Base-by-base conservation (phyloP, 2,888 invertebrate genomes). In the Exocentrus adspersus region DNA sequence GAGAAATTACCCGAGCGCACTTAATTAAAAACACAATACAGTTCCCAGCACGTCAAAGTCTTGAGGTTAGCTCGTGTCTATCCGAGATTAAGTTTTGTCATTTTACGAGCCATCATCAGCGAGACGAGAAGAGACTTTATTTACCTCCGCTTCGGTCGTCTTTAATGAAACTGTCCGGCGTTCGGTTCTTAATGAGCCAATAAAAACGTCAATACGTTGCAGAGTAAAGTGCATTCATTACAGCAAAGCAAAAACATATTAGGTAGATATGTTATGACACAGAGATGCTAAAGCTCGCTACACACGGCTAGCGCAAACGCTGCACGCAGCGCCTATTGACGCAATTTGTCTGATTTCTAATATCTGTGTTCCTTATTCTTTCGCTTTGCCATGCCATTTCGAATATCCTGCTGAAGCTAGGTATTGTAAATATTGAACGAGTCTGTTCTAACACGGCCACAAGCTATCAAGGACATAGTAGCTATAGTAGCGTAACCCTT, bases 101-200 rank as follows among this genome's bases (percentile, higher is more conserved):
- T 62, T 62, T 62, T 56, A 62, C 50, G 61, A 62, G 42, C 56
- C 10, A n/a, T 41, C 48, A 19, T n/a, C n/a, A n/a, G n/a, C n/a
- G n/a, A n/a, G n/a, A 46, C 16, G 45, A 30, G 56, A 45, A 57
- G 12, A 46, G 20, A 57, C 46, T 45, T 46, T 30, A 57, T 14
- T 46, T 46, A 46, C 10, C 56, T 45, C 19, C 12, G 19, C 19
- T n/a, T n/a, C 56, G 19, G 45, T 57, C 46, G 30, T 41, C n/a
- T 60, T 66, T 63, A 66, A 66, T 66, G 63, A 64, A 67, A 62
- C 54, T 63, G 67, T 67, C 67, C 37, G 63, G 57, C 57, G 64
- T 61, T 67, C 64, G 59, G 58, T 46, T 58, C 60, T 67, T 67
- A 67, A 67, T 64, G 67, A 67, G 54, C 61, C 42, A 61, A 67